These are phyloP conservation scores for Acanthaster planci DNA, from an alignment of 35 echinoderm and acorn worm species.

Conservation along the genomic window DNA sequence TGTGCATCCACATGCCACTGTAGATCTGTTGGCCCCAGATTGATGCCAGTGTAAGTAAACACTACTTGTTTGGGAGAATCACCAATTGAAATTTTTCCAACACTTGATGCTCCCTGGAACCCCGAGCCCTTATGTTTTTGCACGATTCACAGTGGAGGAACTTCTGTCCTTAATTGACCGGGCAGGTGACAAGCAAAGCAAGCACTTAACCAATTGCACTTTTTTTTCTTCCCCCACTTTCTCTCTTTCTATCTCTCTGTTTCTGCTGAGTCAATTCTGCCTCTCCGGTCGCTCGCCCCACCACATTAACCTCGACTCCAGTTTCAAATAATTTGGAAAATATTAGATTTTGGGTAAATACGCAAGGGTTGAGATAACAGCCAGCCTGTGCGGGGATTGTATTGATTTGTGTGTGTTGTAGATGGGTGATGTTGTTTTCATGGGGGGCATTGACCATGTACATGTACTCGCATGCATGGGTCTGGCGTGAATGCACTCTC, in stretches of 20 bases:
- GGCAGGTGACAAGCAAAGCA: constrained; percentile 22
- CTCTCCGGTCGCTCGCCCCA: background rate
- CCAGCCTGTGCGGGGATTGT: constrained; percentile 1
- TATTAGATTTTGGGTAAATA: constrained; percentile 30
- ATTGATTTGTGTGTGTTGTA: constrained; percentile 23
- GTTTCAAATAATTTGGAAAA: constrained; percentile 33
- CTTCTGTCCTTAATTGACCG: constrained; percentile 20
- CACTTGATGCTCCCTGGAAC: background rate
- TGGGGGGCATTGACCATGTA: constrained; percentile 30
- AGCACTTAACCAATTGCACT: constrained; percentile 23
- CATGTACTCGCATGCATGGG: background rate
- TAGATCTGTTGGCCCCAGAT: constrained; percentile 5
- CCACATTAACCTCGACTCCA: constrained; percentile 28
- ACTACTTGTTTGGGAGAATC: constrained; percentile 12
- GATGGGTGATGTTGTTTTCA: constrained; percentile 1
- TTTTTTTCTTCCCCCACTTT: background rate
- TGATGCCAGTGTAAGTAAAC: background rate
- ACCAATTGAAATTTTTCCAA: background rate
- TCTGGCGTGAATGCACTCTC: constrained; percentile 5
- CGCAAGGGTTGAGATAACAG: constrained; percentile 21
- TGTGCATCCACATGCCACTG: background rate
- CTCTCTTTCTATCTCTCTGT: background rate
- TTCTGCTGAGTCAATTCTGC: background rate
- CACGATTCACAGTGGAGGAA: background rate
- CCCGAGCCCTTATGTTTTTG: background rate